Conservation (phyloP, 2,888 invertebrate genomes). For the Cataglyphis rosenhaueri region DNA sequence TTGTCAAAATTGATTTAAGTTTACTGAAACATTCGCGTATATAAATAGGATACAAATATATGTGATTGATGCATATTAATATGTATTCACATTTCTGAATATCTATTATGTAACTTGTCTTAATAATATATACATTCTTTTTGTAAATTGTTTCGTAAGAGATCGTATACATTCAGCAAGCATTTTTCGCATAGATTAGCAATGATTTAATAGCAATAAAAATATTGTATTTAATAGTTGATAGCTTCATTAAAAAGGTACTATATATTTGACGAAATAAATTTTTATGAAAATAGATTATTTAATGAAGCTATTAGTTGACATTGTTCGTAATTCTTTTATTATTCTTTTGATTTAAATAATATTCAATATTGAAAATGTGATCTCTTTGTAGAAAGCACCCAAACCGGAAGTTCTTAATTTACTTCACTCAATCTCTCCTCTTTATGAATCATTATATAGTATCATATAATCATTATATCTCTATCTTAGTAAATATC, state of each 20-base stretch:
- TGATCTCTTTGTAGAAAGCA: constrained; percentile 55
- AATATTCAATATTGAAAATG: constrained; percentile 43
- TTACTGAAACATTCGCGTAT: constrained; percentile 82
- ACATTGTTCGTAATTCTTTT: neutral
- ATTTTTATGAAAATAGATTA: neutral
- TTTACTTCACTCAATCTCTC: constrained; percentile 52
- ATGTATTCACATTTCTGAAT: constrained; percentile 66
- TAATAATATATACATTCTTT: constrained; percentile 76
- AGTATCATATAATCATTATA: neutral
- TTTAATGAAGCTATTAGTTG: neutral
- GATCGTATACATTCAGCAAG: constrained; percentile 43
- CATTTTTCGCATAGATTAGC: constrained; percentile 25
- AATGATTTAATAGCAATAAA: neutral
- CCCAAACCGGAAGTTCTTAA: constrained; percentile 57
- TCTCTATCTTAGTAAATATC: neutral
- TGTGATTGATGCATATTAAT: constrained; percentile 75
- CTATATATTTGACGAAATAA: neutral
- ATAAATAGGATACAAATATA: constrained; percentile 84
- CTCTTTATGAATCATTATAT: constrained; percentile 16
- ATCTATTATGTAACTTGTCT: constrained; percentile 64
- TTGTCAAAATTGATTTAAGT: constrained; percentile 66
- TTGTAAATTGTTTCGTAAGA: constrained; percentile 65
- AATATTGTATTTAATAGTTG: neutral
- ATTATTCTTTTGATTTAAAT: neutral
- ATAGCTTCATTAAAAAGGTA: neutral